These are phyloP conservation scores for Avahi laniger DNA, from an alignment of 2,797 vertebrate genomes.

Conservation along the genomic window DNA sequence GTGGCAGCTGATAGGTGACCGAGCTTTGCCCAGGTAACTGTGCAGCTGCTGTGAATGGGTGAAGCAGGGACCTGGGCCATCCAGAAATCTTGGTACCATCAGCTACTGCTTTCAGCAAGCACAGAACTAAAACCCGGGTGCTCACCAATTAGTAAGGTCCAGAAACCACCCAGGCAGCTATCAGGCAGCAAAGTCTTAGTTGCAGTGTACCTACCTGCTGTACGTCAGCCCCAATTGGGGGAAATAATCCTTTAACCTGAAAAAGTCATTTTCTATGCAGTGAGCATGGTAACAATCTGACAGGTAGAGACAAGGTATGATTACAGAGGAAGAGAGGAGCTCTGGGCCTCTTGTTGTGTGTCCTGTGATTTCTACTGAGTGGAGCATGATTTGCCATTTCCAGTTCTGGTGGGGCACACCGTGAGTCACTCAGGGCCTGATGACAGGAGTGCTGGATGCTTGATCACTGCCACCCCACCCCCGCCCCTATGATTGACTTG, in stretches of 20 bases:
- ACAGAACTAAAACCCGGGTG: neutral
- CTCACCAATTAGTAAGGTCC: neutral
- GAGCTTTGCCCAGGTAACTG: neutral
- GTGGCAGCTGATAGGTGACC: neutral
- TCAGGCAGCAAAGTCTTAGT: neutral
- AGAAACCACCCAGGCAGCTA: neutral
- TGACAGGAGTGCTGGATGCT: neutral
- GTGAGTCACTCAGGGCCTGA: neutral
- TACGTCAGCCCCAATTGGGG: neutral
- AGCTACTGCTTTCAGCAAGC: neutral
- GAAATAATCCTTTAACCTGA: neutral
- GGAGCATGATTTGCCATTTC: neutral
- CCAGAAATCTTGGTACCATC: neutral
- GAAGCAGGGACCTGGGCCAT: neutral
- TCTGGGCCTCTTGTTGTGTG: neutral
- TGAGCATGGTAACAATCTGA: neutral
- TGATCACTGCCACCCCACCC: neutral
- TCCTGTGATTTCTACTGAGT: neutral
- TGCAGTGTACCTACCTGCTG: neutral
- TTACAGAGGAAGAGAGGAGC: neutral
- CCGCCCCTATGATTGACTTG: neutral
- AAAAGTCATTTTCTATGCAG: constrained; percentile 1
- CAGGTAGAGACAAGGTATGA: no score
- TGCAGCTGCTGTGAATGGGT: neutral
- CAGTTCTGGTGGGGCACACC: no score